A percentile compares a stretch with the other conserved stretches of the same genome.
Evolutionary conservation across 2,888 invertebrate genomes (phyloP).

Genomic region (Suillia variegata): DNA sequence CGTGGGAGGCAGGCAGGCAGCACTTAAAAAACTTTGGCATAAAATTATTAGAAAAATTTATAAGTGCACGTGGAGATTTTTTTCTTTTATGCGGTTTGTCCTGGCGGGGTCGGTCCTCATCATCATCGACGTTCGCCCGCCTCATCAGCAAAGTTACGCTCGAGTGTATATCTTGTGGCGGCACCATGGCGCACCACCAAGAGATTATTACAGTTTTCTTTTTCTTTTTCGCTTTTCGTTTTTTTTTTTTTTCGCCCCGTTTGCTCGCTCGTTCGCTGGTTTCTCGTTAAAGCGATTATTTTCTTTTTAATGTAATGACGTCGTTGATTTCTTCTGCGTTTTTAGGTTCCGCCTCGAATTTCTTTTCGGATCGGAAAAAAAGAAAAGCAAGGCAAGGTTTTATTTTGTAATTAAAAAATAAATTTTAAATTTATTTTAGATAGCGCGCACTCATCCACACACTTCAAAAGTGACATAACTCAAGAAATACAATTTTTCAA

Average conservation of each 20-base stretch:
- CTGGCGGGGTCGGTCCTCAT: not conserved
- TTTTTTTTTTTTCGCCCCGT: not conserved
- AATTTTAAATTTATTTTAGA: no score
- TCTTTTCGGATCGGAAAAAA: no score
- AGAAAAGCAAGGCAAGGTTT: no score
- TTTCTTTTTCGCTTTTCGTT: not conserved
- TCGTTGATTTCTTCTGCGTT: not conserved
- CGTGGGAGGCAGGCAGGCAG: no score
- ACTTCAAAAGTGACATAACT: no score
- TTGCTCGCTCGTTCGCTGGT: not conserved
- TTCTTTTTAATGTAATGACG: constrained; percentile 3
- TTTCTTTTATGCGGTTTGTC: constrained; percentile 5
- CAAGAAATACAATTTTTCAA: no score
- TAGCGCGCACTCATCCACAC: no score
- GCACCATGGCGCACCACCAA: not conserved
- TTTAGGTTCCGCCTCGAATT: no score
- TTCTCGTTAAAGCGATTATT: not conserved
- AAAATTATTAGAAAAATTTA: constrained; percentile 14
- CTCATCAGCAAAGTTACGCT: not conserved
- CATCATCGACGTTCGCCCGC: not conserved
- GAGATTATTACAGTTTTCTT: not conserved
- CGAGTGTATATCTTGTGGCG: not conserved
- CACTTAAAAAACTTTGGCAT: constrained; percentile 15
- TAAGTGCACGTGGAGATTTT: constrained; percentile 29
- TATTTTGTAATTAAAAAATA: no score